Evolutionary conservation across 2,113 vertebrate species (phyloP).

Genomic region (Lepus timidus): DNA sequence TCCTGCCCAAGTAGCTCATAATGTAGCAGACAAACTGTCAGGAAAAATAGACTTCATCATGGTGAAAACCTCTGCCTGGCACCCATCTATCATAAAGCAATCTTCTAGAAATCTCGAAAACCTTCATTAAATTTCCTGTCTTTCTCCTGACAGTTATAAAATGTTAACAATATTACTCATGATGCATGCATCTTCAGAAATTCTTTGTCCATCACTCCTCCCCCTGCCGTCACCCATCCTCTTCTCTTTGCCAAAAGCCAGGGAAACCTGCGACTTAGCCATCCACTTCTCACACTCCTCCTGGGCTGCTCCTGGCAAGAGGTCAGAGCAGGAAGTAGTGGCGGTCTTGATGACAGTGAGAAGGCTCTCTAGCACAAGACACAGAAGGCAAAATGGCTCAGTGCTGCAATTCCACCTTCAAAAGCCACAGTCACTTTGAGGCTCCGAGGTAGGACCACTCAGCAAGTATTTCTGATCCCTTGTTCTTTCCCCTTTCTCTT

Average conservation of each 20-base stretch:
- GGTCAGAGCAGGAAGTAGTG: not conserved
- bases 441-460: not conserved
- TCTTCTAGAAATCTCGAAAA: slow-evolving; percentile 79
- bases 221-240: not conserved
- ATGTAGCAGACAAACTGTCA: slow-evolving; percentile 74
- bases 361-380: not conserved
- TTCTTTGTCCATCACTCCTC: slow-evolving; percentile 52
- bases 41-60: slow-evolving; percentile 74
- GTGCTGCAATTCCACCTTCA: not conserved
- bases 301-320: not conserved
- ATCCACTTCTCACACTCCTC: not conserved
- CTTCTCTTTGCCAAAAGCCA: slow-evolving; percentile 46
- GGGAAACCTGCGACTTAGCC: not conserved
- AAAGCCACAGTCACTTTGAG: not conserved
- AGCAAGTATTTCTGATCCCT: not conserved
- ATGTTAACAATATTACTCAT: slow-evolving; percentile 68
- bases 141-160: slow-evolving; percentile 79
- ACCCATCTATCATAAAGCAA: slow-evolving; percentile 79
- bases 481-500: not conserved
- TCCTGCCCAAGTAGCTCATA: slow-evolving; percentile 73
- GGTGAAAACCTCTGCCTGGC: slow-evolving; percentile 66
- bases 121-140: slow-evolving; percentile 80
- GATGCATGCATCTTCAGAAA: slow-evolving; percentile 73
- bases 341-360: not conserved
- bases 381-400: not conserved